Percentiles rank a stretch among this genome's conserved stretches.
Conservation (phyloP, 2,113 vertebrate genomes). For the Caretta caretta region DNA sequence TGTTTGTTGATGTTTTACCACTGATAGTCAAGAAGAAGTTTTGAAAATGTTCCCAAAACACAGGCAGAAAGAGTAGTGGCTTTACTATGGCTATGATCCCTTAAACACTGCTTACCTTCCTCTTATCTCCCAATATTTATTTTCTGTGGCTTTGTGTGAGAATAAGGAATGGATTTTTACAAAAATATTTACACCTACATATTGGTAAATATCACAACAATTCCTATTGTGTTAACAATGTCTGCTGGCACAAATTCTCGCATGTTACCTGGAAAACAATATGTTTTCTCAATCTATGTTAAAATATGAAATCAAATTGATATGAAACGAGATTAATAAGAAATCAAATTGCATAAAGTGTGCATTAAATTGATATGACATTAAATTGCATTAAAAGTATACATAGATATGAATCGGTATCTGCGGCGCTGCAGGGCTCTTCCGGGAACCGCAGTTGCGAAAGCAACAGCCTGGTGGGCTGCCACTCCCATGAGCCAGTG, state of each 20-base stretch:
- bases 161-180: not conserved
- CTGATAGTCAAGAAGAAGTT: constrained; percentile 25
- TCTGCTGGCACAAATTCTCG: not conserved
- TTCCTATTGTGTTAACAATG: not conserved
- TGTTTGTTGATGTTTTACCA: not conserved
- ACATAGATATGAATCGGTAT: not conserved
- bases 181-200: not conserved
- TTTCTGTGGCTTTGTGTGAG: constrained; percentile 19
- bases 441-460: too few relatives aligned
- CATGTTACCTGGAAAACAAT: not conserved
- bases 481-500: too few relatives aligned
- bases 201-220: not conserved
- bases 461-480: too few relatives aligned
- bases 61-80: not conserved
- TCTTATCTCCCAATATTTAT: not conserved
- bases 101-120: not conserved
- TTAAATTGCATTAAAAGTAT: not conserved
- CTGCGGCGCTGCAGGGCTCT: too few relatives aligned
- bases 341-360: constrained; percentile 16
- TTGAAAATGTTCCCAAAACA: not conserved
- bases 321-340: not conserved
- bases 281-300: not conserved
- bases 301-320: not conserved
- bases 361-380: not conserved
- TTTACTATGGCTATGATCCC: not conserved